Evolutionary conservation across 2,888 invertebrate species (phyloP), one percentile per base, ranked within the genome.

Genomic region (Notocelia uddmanniana): DNA sequence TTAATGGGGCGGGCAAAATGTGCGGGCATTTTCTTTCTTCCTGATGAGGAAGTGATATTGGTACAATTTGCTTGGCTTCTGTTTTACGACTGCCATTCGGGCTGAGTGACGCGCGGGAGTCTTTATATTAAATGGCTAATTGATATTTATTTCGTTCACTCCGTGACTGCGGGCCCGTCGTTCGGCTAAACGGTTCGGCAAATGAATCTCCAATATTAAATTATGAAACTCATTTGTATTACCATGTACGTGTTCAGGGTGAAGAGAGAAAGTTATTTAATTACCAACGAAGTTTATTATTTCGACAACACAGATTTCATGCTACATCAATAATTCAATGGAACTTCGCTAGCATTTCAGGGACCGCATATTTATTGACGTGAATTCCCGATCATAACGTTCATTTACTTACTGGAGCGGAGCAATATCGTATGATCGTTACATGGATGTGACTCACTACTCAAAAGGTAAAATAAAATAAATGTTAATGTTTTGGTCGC

Each of bases 1-100:
- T 87, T 87, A 89, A 88, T 87, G 85, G 84, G 78, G 81, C 79
- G 85, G 78, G 82, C 83, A 85, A 83, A 88, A 87, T 87, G 84
- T 83, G 83, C 80, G 78, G 79, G 80, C 80, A 79, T 87, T 85
- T 85, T 83, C 82, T 83, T 84, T 81, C 80, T 80, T 77, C 79
- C 79, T 80, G 82, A 83, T 83, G 85, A 80, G 82, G 82, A 87
- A 85, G 80, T 83, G 81, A 87, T 87, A 86, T 86, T 79, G 77
- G 80, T 81, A 83, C 82, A 85, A 84, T 86, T 85, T 84, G 82
- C 79, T 76, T 77, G 77, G 76, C 76, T 79, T 74, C 55, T 74
- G 74, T 77, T 76, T 76, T 76, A 78, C 73, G 76, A 75, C 74
- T 75, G 75, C 74, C 74, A 77, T 77, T 73, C 74, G 58, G 75